Evolutionary conservation across 92 coral and sea anemone genomes (phyloP).

Genomic region (Paramuricea clavata): DNA sequence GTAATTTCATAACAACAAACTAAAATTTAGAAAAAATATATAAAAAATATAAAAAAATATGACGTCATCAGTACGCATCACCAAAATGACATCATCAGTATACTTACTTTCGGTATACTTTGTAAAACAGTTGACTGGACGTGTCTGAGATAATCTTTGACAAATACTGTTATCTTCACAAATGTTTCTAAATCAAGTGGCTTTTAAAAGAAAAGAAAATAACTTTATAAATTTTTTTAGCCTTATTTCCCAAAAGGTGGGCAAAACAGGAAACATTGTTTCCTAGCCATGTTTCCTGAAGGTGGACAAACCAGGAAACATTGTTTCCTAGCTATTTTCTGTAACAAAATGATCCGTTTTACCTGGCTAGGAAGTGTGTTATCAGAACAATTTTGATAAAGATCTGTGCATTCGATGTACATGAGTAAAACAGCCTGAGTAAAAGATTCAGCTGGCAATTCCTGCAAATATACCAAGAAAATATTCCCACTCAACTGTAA

Average conservation of each 20-base stretch:
- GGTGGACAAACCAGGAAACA: no score
- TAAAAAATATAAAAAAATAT: not conserved
- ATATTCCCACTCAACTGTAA: no score
- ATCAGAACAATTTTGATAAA: conserved; percentile 25
- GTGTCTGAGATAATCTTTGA: conserved; percentile 9
- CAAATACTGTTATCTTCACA: conserved; percentile 22
- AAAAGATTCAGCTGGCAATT: not conserved
- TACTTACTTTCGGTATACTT: conserved; percentile 21
- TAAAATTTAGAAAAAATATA: not conserved
- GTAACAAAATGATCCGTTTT: not conserved
- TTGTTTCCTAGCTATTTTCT: no score
- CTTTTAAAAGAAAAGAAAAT: not conserved
- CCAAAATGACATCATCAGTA: not conserved
- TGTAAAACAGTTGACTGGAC: not conserved
- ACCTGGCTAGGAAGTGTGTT: not conserved
- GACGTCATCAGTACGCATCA: not conserved
- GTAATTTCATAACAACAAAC: not conserved
- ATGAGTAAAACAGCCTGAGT: conserved; percentile 6
- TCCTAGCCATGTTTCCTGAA: no score
- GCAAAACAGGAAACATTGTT: no score
- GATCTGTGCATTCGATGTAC: conserved; percentile 20
- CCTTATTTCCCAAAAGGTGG: not conserved
- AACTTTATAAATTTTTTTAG: not conserved
- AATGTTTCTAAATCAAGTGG: conserved; percentile 5
- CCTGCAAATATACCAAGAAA: no score